Percentiles rank a stretch among this genome's conserved stretches.
Conservation (phyloP, 1,140 invertebrate genomes). For the Drosophila subobscura region DNA sequence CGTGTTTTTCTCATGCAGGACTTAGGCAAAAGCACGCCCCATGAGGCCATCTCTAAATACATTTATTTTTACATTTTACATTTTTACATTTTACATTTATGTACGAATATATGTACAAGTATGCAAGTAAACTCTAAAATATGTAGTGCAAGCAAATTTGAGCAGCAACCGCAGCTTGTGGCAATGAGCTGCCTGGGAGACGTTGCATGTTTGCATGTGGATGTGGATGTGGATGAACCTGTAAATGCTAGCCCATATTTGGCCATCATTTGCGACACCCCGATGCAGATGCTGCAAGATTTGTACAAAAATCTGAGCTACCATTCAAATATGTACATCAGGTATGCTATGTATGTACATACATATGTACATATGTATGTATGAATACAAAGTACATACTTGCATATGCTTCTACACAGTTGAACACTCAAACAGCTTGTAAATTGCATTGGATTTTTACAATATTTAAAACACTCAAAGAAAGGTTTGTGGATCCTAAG, state of each 20-base stretch:
- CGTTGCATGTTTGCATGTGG: neutral
- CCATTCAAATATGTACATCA: constrained; percentile 34
- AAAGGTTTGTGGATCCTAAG: too few relatives aligned
- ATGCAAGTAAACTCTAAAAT: constrained; percentile 19
- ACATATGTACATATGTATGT: constrained; percentile 1
- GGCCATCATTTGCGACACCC: constrained; percentile 29
- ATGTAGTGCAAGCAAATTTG: constrained; percentile 36
- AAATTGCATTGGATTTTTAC: constrained; percentile 14
- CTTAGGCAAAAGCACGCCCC: too few relatives aligned
- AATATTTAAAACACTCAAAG: constrained; percentile 10
- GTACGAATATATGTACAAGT: too few relatives aligned
- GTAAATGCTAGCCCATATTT: constrained; percentile 34
- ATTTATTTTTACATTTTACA: too few relatives aligned
- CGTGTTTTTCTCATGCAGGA: too few relatives aligned
- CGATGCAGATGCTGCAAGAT: constrained; percentile 29
- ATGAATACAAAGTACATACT: constrained; percentile 3
- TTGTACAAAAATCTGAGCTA: constrained; percentile 31
- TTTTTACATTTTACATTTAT: too few relatives aligned
- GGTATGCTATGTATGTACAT: neutral
- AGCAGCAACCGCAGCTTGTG: constrained; percentile 26
- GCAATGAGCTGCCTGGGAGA: constrained; percentile 1
- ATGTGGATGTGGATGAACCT: neutral
- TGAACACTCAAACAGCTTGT: too few relatives aligned
- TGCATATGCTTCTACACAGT: too few relatives aligned
- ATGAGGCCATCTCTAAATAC: too few relatives aligned